Evolutionary conservation across 2,113 vertebrate genomes (phyloP).

Genomic region (Procavia capensis): DNA sequence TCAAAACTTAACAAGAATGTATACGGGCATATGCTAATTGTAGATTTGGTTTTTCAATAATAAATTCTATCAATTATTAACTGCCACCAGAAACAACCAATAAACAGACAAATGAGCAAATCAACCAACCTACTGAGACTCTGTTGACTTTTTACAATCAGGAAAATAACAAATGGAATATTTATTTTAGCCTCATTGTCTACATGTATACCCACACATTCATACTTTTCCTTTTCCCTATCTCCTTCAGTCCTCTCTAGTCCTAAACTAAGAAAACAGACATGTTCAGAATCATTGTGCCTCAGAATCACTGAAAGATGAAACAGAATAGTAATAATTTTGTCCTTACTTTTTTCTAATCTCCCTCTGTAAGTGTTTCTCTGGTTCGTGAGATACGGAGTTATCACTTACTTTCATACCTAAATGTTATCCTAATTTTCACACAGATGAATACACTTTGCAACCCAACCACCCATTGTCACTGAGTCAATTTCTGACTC

Average conservation of each 20-base stretch:
- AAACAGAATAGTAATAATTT: slow-evolving; percentile 20
- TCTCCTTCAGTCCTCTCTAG: neutral
- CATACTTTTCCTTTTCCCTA: neutral
- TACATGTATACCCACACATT: neutral
- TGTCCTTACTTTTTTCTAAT: slow-evolving; percentile 23
- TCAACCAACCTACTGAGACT: neutral
- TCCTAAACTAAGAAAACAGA: neutral
- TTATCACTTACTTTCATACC: neutral
- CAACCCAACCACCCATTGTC: neutral
- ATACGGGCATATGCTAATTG: neutral
- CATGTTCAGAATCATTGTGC: neutral
- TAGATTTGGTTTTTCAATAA: neutral
- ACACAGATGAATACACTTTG: neutral
- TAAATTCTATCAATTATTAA: slow-evolving; percentile 21
- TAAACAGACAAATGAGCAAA: neutral
- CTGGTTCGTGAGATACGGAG: neutral
- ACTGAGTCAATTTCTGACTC: too few species aligned
- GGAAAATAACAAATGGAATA: neutral
- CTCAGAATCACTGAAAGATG: neutral
- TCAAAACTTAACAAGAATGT: neutral
- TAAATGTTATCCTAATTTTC: slow-evolving; percentile 12
- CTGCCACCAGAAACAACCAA: neutral
- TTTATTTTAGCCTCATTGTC: neutral
- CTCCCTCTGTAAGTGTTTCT: neutral
- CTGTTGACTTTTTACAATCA: neutral